phyloP scores from a whole-genome alignment of 2,113 vertebrate species.

The Tauraco erythrolophus region DNA sequence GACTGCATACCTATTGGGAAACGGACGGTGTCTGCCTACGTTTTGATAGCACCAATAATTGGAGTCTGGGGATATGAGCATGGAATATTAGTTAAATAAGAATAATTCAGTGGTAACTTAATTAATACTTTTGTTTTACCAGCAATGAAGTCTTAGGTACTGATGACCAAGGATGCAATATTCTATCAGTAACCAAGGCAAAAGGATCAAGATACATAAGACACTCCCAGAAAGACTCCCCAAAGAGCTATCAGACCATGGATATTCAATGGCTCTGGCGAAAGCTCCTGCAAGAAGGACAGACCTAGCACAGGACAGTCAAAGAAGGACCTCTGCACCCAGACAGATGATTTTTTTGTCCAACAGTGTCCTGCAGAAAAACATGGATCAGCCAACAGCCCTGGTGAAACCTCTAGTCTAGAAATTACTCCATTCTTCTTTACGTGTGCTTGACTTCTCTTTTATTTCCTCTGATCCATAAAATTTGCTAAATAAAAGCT shows the following conservation, averaged over 20 bases:
- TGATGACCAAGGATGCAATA: not conserved
- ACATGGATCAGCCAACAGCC: not conserved
- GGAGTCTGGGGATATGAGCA: not conserved
- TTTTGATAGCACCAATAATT: not conserved
- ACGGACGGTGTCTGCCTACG: not conserved
- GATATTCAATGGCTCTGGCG: not conserved
- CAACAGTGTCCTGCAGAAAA: not conserved
- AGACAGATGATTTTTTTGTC: not conserved
- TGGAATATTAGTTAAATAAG: not conserved
- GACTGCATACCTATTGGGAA: not conserved
- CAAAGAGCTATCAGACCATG: not conserved
- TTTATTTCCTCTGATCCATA: not conserved
- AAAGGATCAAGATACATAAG: not conserved
- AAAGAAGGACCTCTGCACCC: not conserved
- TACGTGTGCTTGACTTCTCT: not conserved
- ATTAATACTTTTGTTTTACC: not conserved
- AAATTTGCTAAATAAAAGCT: not conserved
- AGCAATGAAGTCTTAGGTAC: not conserved
- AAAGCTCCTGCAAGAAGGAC: not conserved
- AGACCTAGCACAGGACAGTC: not conserved
- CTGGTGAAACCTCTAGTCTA: not conserved
- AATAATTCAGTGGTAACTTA: not conserved
- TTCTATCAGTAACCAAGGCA: not conserved
- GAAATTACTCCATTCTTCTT: not conserved
- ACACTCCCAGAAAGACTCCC: not conserved